These are phyloP conservation scores for Spisula subtruncata DNA, from an alignment of 2,888 invertebrate species.

Conservation along the genomic window DNA sequence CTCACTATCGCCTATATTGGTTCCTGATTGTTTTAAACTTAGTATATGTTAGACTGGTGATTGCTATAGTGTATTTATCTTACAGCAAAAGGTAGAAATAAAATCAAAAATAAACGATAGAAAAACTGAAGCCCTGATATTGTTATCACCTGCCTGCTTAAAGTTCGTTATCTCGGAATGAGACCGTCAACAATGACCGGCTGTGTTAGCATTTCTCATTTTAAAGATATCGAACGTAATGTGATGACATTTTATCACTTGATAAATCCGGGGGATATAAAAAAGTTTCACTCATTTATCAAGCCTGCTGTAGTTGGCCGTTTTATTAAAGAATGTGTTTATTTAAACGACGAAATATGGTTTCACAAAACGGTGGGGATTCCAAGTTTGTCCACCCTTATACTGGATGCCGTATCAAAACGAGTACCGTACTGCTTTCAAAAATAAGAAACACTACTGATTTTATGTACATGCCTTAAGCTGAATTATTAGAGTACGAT, in stretches of 20 bases:
- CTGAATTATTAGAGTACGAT: background rate
- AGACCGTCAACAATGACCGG: background rate
- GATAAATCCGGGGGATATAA: background rate
- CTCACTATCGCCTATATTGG: too few relatives aligned
- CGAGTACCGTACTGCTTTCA: background rate
- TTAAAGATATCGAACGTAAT: conserved; percentile 23
- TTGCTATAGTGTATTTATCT: too few relatives aligned
- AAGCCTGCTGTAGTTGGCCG: background rate
- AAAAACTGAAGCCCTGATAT: too few relatives aligned
- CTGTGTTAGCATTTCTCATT: background rate
- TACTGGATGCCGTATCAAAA: background rate
- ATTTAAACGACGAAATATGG: background rate
- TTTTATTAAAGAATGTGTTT: conserved; percentile 19
- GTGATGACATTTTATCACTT: conserved; percentile 14
- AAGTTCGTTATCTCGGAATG: background rate
- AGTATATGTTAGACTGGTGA: too few relatives aligned
- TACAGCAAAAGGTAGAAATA: too few relatives aligned
- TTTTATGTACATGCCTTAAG: background rate
- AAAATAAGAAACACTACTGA: background rate
- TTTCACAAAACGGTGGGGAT: background rate
- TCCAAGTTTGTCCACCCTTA: background rate
- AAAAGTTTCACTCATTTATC: conserved; percentile 9
- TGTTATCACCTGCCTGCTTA: too few relatives aligned
- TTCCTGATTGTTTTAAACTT: too few relatives aligned
- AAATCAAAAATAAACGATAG: too few relatives aligned